phyloP scores from a whole-genome alignment of 2,797 vertebrate genomes.

The Pogoniulus pusillus region DNA sequence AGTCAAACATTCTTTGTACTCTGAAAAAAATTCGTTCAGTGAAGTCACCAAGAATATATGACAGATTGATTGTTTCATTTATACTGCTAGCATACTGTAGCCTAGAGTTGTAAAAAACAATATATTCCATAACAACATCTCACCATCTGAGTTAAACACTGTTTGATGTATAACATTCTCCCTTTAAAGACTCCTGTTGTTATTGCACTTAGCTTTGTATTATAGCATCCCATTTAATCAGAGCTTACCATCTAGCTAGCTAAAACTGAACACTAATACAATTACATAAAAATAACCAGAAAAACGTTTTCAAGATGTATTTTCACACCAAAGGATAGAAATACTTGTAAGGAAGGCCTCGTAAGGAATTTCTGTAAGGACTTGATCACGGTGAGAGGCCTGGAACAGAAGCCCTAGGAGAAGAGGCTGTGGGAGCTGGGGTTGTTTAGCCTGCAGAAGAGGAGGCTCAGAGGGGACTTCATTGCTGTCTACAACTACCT shows the following conservation, averaged over 20 bases:
- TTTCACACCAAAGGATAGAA: constrained; percentile 17
- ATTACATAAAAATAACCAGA: neutral
- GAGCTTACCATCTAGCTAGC: neutral
- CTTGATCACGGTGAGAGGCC: constrained; percentile 49
- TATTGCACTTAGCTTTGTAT: neutral
- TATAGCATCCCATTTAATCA: neutral
- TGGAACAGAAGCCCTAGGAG: too few species aligned
- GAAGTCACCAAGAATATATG: neutral
- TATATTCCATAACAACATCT: neutral
- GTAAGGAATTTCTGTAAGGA: constrained; percentile 46
- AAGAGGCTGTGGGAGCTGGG: too few species aligned
- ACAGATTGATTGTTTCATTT: neutral
- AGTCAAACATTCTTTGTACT: neutral
- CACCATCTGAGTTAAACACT: constrained; percentile 5
- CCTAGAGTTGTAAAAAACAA: neutral
- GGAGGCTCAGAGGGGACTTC: too few species aligned
- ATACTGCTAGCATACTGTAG: neutral
- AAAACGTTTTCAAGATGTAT: constrained; percentile 33
- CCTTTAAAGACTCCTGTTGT: constrained; percentile 21
- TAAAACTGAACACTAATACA: neutral
- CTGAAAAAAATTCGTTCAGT: neutral
- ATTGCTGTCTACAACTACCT: too few species aligned
- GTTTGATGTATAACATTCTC: neutral
- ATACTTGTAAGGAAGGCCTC: constrained; percentile 43
- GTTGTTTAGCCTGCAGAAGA: too few species aligned